These are phyloP conservation scores for Psittacula echo DNA, from an alignment of 2,797 vertebrate species.

Conservation along the genomic window DNA sequence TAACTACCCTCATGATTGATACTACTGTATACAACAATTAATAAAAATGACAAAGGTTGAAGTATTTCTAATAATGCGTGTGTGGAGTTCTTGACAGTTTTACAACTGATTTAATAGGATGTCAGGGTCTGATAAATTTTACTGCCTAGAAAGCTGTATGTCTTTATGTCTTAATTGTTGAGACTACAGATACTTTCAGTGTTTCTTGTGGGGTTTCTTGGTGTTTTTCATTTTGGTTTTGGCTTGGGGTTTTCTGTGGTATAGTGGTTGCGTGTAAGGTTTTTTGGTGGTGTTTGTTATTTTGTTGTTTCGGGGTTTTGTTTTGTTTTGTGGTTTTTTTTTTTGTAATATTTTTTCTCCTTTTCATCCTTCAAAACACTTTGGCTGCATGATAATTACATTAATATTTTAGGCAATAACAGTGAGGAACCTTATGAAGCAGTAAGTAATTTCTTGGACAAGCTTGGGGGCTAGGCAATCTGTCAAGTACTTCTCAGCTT, in stretches of 20 bases:
- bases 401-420: constrained; percentile 27
- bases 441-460: constrained; percentile 24
- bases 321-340: too few species aligned
- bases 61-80: neutral
- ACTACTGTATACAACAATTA: neutral
- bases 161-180: neutral
- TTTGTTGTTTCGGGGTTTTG: neutral
- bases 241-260: neutral
- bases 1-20: neutral
- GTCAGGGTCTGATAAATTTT: neutral
- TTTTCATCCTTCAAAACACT: neutral
- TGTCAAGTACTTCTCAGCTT: constrained; percentile 31
- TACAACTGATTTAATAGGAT: neutral
- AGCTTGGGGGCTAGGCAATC: neutral
- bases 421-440: neutral
- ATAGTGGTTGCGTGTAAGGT: neutral
- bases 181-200: neutral
- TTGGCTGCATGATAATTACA: neutral
- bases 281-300: neutral
- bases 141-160: neutral
- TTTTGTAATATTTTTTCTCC: neutral
- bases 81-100: neutral
- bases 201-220: neutral
- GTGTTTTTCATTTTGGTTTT: neutral
- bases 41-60: neutral